A percentile compares a stretch with the other conserved stretches of the same genome.
phyloP scores from a whole-genome alignment of 1,140 invertebrate genomes.

The Chionoecetes opilio region DNA sequence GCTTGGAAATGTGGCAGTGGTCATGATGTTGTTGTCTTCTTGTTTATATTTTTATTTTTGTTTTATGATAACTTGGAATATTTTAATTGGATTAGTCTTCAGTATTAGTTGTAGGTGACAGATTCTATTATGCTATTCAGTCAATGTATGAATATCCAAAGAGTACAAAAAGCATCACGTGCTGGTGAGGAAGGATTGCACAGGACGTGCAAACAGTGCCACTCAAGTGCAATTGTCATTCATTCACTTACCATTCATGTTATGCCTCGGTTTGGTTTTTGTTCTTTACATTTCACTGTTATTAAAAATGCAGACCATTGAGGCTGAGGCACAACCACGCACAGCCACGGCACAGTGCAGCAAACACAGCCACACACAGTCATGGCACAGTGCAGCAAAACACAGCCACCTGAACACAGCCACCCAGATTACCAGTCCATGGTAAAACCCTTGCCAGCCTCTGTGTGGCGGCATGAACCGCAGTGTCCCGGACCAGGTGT shows the following conservation, averaged over 20 bases:
- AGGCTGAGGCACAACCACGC: background rate
- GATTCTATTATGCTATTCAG: constrained; percentile 39
- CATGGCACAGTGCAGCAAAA: too few relatives aligned
- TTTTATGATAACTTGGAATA: constrained; percentile 13
- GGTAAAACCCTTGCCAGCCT: too few relatives aligned
- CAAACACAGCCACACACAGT: background rate
- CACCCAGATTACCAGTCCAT: too few relatives aligned
- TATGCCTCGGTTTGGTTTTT: background rate
- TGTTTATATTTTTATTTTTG: background rate
- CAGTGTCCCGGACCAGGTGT: too few relatives aligned
- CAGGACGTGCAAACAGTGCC: constrained; percentile 40
- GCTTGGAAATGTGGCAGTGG: background rate
- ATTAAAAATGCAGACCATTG: background rate
- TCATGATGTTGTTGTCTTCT: constrained; percentile 21
- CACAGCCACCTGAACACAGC: too few relatives aligned
- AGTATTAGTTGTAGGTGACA: constrained; percentile 60
- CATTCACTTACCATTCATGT: background rate
- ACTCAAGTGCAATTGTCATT: constrained; percentile 71
- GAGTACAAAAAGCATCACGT: constrained; percentile 74
- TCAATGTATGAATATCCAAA: constrained; percentile 49
- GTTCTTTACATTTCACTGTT: background rate
- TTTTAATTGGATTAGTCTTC: constrained; percentile 65
- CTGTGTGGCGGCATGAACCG: too few relatives aligned
- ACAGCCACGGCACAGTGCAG: background rate
- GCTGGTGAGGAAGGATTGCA: constrained; percentile 40